Evolutionary conservation across 2,113 vertebrate genomes (phyloP).

Genomic region (Myiozetetes cayanensis): DNA sequence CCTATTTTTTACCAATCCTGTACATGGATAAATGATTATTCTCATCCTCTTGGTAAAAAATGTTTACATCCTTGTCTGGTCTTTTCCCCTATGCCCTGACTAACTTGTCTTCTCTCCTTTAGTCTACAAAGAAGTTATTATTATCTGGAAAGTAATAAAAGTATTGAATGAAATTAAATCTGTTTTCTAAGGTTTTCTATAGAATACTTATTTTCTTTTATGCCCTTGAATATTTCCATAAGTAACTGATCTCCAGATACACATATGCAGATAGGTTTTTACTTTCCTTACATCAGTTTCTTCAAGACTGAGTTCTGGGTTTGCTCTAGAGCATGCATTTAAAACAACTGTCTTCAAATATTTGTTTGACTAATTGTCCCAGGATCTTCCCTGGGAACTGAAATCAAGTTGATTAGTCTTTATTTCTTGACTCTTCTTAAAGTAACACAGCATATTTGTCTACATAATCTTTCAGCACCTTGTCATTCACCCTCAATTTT

Average conservation of each 20-base stretch:
- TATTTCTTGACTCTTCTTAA: not conserved
- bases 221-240: not conserved
- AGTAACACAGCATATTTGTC: not conserved
- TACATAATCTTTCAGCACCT: not conserved
- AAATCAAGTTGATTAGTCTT: not conserved
- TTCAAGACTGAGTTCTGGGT: not conserved
- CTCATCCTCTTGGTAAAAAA: not conserved
- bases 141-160: not conserved
- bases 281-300: not conserved
- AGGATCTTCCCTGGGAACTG: not conserved
- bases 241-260: not conserved
- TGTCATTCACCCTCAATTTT: not conserved
- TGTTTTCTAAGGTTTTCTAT: not conserved
- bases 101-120: not conserved
- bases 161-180: not conserved
- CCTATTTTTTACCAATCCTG: not conserved
- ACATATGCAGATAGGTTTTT: rapidly evolving
- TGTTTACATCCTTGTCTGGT: not conserved
- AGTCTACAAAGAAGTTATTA: not conserved
- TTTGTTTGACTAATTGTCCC: not conserved
- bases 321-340: not conserved
- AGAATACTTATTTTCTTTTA: not conserved
- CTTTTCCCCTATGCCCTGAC: not conserved
- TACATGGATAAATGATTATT: not conserved
- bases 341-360: not conserved